Base-by-base conservation (phyloP, 2,797 vertebrate species). In the Chaetodon trifasciatus region DNA sequence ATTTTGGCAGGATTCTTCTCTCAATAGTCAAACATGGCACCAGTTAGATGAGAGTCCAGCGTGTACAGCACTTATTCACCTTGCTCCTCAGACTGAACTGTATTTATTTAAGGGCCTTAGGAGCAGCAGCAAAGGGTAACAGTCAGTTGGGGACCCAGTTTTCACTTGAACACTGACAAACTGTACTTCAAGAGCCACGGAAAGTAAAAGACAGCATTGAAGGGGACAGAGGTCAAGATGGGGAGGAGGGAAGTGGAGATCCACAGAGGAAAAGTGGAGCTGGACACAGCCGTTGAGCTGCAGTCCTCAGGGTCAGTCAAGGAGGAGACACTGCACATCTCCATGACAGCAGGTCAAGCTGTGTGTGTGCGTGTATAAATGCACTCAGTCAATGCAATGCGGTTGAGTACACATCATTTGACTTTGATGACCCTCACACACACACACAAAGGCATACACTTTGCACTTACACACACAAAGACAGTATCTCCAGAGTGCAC, bases 341-440 rank as follows among this genome's bases (percentile, higher is more conserved):
- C 35, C 52, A 9, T 86, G 88, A 92, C 79, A 82, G 88, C 78
- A 47, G 81, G 88, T 82, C 83, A 76, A 74, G 65, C 74, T 63
- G 8, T 70, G 46, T 64, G 17, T n/a, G 65, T 35, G 61, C 11
- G 55, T 42, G 74, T 42, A 12, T 40, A 55, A 42, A 72, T 55
- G 79, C 75, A 65, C 53, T 84, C 37, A 69, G 69, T 77, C 53
- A 6, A 70, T 73, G 62, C 55, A 37, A 42, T 84, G 64, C 24
- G 61, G 60, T 65, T 6, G 83, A 86, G 86, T 75, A 74, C 77
- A 85, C 75, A 82, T 46, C 81, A 70, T 76, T 91, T 89, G 88
- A 89, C 82, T 83, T 81, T 53, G 55, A 44, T 8, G 49, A 78
- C 81, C 55, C 76, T 19, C 44, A 13, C 40, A 49, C 57, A 39